These are phyloP conservation scores for Rosalia funebris DNA, from an alignment of 2,888 invertebrate genomes.

Conservation along the genomic window DNA sequence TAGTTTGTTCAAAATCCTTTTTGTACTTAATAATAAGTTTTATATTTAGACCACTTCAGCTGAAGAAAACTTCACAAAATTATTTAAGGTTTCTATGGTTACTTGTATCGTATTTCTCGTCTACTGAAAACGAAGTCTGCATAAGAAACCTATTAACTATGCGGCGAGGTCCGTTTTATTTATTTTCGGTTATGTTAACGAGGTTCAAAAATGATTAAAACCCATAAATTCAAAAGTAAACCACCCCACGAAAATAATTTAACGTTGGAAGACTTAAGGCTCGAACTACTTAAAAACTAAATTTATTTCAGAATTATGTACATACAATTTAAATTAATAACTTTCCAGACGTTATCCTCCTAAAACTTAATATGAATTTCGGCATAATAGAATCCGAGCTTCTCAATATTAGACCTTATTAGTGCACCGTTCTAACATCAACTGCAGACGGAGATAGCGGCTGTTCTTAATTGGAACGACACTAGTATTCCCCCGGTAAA, in stretches of 20 bases:
- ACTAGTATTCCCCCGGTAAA: conserved; percentile 43
- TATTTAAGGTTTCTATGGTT: too few relatives aligned
- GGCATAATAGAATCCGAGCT: conserved; percentile 27
- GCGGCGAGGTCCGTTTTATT: neutral
- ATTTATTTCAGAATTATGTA: conserved; percentile 26
- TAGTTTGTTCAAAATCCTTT: too few relatives aligned
- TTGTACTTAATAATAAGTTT: too few relatives aligned
- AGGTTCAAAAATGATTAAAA: conserved; percentile 18
- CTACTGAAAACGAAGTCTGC: too few relatives aligned
- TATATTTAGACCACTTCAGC: too few relatives aligned
- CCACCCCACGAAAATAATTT: conserved; percentile 9
- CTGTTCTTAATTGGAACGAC: conserved; percentile 49
- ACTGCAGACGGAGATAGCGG: conserved; percentile 37
- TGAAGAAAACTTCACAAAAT: too few relatives aligned
- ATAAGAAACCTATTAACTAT: neutral
- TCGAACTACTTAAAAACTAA: conserved; percentile 10
- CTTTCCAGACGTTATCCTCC: conserved; percentile 15
- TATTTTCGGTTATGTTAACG: conserved; percentile 13
- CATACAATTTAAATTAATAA: conserved; percentile 26
- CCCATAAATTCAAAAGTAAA: conserved; percentile 16
- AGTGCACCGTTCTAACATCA: conserved; percentile 25
- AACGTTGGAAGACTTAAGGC: neutral
- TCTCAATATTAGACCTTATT: conserved; percentile 38
- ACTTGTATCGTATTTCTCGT: too few relatives aligned
- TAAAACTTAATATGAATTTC: conserved; percentile 33